Base-by-base conservation (phyloP, 2,888 invertebrate genomes). In the Sarcophaga variegata region DNA sequence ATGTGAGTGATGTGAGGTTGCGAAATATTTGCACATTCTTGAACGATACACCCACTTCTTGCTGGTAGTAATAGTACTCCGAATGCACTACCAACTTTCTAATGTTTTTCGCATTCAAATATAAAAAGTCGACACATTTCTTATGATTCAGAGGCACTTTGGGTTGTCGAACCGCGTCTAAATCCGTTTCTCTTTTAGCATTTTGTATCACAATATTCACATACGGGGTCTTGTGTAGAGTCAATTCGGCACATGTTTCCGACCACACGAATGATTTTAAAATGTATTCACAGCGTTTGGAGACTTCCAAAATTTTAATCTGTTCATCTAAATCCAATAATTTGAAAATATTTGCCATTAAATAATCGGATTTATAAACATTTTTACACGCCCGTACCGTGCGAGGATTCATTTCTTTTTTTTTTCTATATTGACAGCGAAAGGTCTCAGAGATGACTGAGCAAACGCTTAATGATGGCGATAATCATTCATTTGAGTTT, bases 191-290 rank as follows among this genome's bases (percentile, higher is more conserved):
- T 20, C 54, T 60, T 54, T 14, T 62, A 14, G n/a, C 4, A 4
- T 49, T n/a, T 4, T 5, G 12, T 3, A 47, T 72, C 37, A 86
- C 25, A n/a, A 87, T 76, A 14, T 78, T 81, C 4, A 81, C 81
- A 81, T 78, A 81, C 1, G 83, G 86, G 5, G 86, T 84, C 67
- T 87, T 78, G 62, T 81, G 66, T 6, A 84, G 27, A 63, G 54
- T 66, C 4, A 87, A 12, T 4, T 67, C 10, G 12, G 54, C 14
- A 20, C 63, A 86, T 17, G 66, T 76, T 45, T 84, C 78, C 12
- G 76, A 66, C 87, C 87, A 84, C 12, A 87, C 17, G 12, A 79
- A 75, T 14, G 60, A 47, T 2, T 59, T 54, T 47, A 87, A 59
- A 3, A 79, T 45, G n/a, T 76, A 84, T 3, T 59, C 77, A n/a